Base-by-base conservation (phyloP, 2,113 vertebrate species). In the Poeciliopsis prolifica region DNA sequence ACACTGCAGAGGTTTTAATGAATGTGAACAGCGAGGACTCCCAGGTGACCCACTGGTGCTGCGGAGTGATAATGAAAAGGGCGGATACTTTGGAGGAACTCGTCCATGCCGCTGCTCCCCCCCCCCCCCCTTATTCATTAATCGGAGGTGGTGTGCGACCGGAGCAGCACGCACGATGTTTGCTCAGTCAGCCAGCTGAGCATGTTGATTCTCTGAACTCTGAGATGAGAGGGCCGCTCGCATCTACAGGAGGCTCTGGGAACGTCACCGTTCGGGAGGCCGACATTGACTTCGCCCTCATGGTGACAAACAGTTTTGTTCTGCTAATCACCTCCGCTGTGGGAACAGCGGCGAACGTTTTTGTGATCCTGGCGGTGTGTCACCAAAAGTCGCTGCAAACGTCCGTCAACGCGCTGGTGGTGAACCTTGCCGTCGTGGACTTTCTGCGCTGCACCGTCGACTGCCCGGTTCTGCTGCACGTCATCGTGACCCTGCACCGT, bases 11-110 rank as follows among this genome's bases (percentile, higher is more conserved):
- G 78, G 77, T 72, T 81, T 82, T 92, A 93, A 93, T 91, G 84
- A 88, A 83, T 72, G 86, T 87, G 82, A 87, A 81, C 76, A 75
- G 61, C 0, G 75, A 87, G 74, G 72, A 74, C 61, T 94, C 93
- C 91, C 93, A 66, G 64, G 88, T 90, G 93, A 82, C 88, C 61
- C 51, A 37, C 72, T 77, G 78, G 60, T 79, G 82, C 84, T 68
- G 89, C 75, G 73, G 88, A 86, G 92, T 89, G 94, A 91, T 93
- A 92, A 94, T 94, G 92, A 89, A 92, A 90, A 89, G 89, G 93
- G 88, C 68, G 89, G 89, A 83, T 69, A 78, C 83, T 79, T 82
- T 74, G 80, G 70, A 68, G 62, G 71, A 68, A 86, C 70, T 81
- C 82, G 80, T 89, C 83, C 75, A 69, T 69, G 83, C 72, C 60